Evolutionary conservation across 2,113 vertebrate genomes (phyloP).

Genomic region (Eolophus roseicapilla): DNA sequence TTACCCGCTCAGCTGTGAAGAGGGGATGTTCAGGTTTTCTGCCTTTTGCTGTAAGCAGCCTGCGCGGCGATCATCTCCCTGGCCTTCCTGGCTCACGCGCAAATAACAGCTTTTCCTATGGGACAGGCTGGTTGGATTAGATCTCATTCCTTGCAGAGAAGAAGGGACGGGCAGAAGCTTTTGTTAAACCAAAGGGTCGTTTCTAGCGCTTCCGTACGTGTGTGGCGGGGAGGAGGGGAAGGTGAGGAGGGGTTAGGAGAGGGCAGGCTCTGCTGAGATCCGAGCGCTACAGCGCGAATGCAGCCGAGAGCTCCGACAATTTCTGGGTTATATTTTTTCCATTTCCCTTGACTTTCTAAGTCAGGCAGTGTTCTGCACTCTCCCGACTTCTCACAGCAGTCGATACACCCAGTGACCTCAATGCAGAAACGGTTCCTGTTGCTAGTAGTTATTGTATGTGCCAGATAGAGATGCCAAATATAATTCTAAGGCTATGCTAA

Average conservation of each 20-base stretch:
- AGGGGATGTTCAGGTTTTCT: neutral
- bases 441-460: neutral
- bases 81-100: neutral
- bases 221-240: neutral
- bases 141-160: neutral
- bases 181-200: neutral
- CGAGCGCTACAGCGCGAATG: neutral
- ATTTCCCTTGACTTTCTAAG: neutral
- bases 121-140: neutral
- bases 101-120: neutral
- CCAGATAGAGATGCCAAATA: neutral
- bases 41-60: neutral
- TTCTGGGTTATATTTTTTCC: neutral
- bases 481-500: neutral
- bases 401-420: neutral
- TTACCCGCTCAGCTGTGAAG: accelerated
- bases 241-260: neutral
- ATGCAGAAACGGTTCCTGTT: neutral
- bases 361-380: neutral
- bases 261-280: neutral
- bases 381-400: neutral
- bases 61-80: neutral
- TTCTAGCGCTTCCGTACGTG: neutral
- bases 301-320: neutral
- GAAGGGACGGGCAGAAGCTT: neutral